Base-by-base conservation (phyloP, 1,140 invertebrate species). In the Drosophila hydei region DNA sequence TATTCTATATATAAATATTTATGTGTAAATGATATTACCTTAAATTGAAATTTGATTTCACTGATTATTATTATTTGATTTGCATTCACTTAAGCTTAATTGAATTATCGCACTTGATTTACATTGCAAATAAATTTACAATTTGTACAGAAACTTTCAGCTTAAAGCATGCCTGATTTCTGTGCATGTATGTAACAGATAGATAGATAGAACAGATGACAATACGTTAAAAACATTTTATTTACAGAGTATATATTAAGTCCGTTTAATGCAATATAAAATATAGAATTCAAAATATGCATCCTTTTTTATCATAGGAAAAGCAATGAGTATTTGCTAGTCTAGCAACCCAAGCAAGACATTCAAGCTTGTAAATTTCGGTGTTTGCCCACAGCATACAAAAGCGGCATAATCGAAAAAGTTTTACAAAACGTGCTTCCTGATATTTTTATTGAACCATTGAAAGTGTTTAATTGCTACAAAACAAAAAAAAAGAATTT, bases 401-500 rank as follows among this genome's bases (percentile, higher is more conserved):
- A 55, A 58, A 16, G 14, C 27, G 19, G 16, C 16, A 55, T 63
- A 64, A 70, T 63, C 42, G 43, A 70, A 64, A 70, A 70, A 70
- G 60, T 70, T 70, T 47, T n/a, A 30, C 18, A 48, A 23, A 43
- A 43, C 16, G 16, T 23, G 4, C 18, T 43, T 4, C 12, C 11
- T 14, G 4, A 5, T 42, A 30, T 33, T 30, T 21, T 9, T 25
- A 43, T 54, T 43, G 36, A 63, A 11, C 11, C 27, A 25, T 23
- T 55, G 62, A 7, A 55, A 43, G 12, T 11, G 23, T 43, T 30
- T 6, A 56, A 45, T 42, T 64, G 9, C 21, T 16, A 25, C 36
- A 9, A 25, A 43, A 25, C n/a, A 18, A 4, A 11, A 18, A 47
- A 30, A 2, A 3, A 33, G 56, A 25, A n/a, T n/a, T n/a, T 36